Conservation (phyloP, 2,888 invertebrate genomes). For the Ceriagrion tenellum region DNA sequence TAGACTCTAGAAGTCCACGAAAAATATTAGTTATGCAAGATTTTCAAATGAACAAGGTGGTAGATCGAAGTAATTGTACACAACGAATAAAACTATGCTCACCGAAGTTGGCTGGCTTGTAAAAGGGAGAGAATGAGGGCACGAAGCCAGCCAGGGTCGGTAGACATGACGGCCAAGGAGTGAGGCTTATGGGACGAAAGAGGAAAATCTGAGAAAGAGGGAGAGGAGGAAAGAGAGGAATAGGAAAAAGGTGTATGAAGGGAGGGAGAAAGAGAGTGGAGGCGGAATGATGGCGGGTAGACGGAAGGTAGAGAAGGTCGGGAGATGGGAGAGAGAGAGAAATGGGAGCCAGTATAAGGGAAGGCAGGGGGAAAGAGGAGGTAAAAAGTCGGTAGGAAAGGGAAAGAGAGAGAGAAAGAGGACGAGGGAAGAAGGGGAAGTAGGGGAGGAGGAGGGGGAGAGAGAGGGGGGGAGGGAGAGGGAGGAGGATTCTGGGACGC, state of each 20-base stretch:
- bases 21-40: too few species aligned
- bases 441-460: not conserved
- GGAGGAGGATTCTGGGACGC: conserved; percentile 60
- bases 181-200: not conserved
- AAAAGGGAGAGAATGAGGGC: too few species aligned
- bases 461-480: not conserved
- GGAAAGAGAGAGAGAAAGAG: not conserved
- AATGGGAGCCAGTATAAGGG: not conserved
- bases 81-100: too few species aligned
- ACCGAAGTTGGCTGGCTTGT: too few species aligned
- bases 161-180: not conserved
- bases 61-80: too few species aligned
- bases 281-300: not conserved
- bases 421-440: not conserved
- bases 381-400: not conserved
- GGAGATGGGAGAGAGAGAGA: not conserved
- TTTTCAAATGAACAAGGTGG: too few species aligned
- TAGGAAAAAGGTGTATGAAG: not conserved
- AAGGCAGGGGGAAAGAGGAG: not conserved
- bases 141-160: not conserved
- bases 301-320: not conserved
- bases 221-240: not conserved
- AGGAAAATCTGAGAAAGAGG: not conserved
- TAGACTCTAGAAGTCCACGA: too few species aligned
- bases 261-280: not conserved